phyloP scores from a whole-genome alignment of 2,888 invertebrate genomes.

The Therioaphis trifolii region DNA sequence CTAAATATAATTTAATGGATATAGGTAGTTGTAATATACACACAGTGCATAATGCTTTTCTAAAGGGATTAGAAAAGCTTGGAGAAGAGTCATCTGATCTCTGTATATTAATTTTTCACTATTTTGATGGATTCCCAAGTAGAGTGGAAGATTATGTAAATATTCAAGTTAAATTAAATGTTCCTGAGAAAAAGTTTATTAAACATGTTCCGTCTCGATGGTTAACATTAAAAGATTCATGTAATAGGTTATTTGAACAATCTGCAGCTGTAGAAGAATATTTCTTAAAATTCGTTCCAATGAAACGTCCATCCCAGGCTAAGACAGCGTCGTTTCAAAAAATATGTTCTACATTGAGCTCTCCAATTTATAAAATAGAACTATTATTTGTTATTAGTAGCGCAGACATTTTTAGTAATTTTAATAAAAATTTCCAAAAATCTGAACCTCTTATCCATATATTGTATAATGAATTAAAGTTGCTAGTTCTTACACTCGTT shows the following conservation, averaged over 20 bases:
- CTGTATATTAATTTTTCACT: constrained; percentile 1
- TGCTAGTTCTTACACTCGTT: no score
- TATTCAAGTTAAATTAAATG: constrained; percentile 11
- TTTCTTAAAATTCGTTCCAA: constrained; percentile 31
- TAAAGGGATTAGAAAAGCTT: neutral
- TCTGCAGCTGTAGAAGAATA: no score
- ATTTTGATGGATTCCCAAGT: constrained; percentile 3
- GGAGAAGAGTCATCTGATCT: no score
- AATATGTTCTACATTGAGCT: neutral
- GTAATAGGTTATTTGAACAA: neutral
- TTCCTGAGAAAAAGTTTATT: neutral
- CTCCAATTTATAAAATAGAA: neutral
- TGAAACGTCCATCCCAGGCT: neutral
- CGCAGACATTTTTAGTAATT: neutral
- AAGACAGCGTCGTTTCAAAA: neutral
- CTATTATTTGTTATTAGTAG: no score
- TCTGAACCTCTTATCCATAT: constrained; percentile 28
- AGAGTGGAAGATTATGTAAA: neutral
- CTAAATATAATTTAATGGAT: constrained; percentile 1
- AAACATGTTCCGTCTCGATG: constrained; percentile 12
- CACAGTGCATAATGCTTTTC: no score
- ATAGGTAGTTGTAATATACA: constrained; percentile 10
- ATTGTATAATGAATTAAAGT: no score
- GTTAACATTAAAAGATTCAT: constrained; percentile 11
- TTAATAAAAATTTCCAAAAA: constrained; percentile 26